Evolutionary conservation across 2,113 vertebrate species (phyloP).

Genomic region (Malurus melanocephalus): DNA sequence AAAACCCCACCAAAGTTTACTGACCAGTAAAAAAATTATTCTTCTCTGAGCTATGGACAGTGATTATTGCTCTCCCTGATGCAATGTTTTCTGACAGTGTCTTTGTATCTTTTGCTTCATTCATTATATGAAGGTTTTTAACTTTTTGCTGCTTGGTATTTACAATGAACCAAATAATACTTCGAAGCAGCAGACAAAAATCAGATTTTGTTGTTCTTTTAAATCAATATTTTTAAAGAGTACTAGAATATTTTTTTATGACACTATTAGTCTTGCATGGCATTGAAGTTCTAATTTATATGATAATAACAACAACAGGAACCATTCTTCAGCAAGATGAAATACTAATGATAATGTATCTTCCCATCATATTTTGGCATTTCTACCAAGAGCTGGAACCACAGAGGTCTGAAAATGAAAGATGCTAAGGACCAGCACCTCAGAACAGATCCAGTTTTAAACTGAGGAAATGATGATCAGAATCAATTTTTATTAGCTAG

Average conservation of each 20-base stretch:
- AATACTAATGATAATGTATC: background rate
- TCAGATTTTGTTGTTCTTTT: conserved; percentile 57
- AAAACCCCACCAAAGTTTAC: background rate
- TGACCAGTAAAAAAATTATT: background rate
- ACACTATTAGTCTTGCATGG: conserved; percentile 36
- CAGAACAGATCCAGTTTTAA: background rate
- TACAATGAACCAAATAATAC: conserved; percentile 35
- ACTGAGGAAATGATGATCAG: background rate
- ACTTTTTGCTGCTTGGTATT: conserved; percentile 40
- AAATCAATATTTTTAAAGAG: conserved; percentile 57
- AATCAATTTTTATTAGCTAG: background rate
- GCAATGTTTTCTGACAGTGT: background rate
- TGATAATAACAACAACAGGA: background rate
- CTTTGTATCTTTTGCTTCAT: background rate
- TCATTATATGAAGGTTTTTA: background rate
- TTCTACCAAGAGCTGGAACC: background rate
- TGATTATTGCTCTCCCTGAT: background rate
- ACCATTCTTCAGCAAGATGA: background rate
- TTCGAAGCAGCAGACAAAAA: conserved; percentile 40
- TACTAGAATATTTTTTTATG: conserved; percentile 52
- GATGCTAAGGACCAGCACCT: background rate
- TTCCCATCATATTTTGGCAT: background rate
- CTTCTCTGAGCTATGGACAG: background rate
- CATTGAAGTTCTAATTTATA: conserved; percentile 19
- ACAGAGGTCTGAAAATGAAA: background rate